Conservation (phyloP, 92 coral and sea anemone genomes). For the Chrysogorgia sp. region DNA sequence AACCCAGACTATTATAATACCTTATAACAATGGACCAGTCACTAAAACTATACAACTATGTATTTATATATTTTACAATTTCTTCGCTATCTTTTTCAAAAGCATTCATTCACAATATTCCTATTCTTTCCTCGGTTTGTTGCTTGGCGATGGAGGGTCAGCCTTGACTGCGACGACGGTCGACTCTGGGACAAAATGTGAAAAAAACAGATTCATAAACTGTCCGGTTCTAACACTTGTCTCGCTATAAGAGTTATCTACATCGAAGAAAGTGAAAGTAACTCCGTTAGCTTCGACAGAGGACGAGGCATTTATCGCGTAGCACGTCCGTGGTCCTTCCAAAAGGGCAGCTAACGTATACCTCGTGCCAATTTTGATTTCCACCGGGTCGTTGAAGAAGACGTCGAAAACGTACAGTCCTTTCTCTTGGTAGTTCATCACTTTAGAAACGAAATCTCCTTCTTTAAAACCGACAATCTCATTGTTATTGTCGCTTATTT, state of each 20-base stretch:
- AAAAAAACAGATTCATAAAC: constrained; percentile 40
- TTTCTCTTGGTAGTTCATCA: constrained; percentile 42
- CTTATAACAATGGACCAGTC: too few species aligned
- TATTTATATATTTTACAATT: too few species aligned
- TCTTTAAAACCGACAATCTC: constrained; percentile 38
- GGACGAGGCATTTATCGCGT: constrained; percentile 43
- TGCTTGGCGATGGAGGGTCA: constrained; percentile 3
- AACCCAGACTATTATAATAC: too few species aligned
- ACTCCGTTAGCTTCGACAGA: constrained; percentile 39
- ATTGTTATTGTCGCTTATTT: constrained; percentile 40
- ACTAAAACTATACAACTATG: too few species aligned
- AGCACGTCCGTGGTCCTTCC: constrained; percentile 39
- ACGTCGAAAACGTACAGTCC: constrained; percentile 42
- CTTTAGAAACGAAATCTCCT: constrained; percentile 37
- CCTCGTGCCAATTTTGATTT: constrained; percentile 42
- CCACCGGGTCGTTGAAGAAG: constrained; percentile 42
- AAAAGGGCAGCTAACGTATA: constrained; percentile 38
- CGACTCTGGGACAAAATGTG: constrained; percentile 10
- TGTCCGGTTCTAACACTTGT: constrained; percentile 46
- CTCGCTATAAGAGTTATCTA: constrained; percentile 43
- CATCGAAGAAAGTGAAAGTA: constrained; percentile 39
- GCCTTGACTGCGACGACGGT: not conserved
- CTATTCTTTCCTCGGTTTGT: not conserved
- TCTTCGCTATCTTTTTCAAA: not conserved
- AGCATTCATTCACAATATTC: not conserved